Evolutionary conservation across 2,888 invertebrate genomes (phyloP).

Genomic region (Brassicogethes aeneus): DNA sequence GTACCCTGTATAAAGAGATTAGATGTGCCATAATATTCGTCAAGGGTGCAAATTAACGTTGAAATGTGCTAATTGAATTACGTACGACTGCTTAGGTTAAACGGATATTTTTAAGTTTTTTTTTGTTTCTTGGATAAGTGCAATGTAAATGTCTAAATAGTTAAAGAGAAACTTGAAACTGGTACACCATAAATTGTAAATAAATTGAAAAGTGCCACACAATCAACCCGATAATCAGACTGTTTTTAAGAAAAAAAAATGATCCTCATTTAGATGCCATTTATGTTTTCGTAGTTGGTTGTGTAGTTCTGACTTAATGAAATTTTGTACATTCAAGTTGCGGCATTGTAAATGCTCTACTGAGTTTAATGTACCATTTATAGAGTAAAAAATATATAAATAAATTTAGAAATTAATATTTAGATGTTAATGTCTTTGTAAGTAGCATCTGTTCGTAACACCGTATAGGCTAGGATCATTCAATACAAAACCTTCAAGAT

Average conservation of each 20-base stretch:
- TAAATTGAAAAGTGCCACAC: not conserved
- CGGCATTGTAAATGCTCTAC: constrained; percentile 35
- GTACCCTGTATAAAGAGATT: constrained; percentile 23
- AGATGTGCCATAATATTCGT: constrained; percentile 29
- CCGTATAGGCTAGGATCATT: constrained; percentile 41
- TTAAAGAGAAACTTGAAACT: constrained; percentile 16
- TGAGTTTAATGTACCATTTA: constrained; percentile 33
- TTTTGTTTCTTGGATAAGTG: constrained; percentile 38
- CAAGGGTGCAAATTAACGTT: not conserved
- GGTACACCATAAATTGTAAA: constrained; percentile 12
- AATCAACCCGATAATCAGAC: not conserved
- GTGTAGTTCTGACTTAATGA: constrained; percentile 13
- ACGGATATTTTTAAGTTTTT: constrained; percentile 27
- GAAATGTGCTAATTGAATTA: constrained; percentile 1
- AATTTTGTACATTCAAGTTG: constrained; percentile 19
- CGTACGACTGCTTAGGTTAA: constrained; percentile 37
- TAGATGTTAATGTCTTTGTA: constrained; percentile 45
- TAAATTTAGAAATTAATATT: constrained; percentile 39
- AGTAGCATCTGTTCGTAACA: constrained; percentile 45
- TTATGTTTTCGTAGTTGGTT: constrained; percentile 5
- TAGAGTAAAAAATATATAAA: constrained; percentile 41
- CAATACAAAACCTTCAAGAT: constrained; percentile 39
- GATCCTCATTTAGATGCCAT: constrained; percentile 1
- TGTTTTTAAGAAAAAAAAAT: not conserved
- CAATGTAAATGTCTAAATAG: constrained; percentile 36